phyloP scores from a whole-genome alignment of 2,797 vertebrate species.

The Anas acuta region DNA sequence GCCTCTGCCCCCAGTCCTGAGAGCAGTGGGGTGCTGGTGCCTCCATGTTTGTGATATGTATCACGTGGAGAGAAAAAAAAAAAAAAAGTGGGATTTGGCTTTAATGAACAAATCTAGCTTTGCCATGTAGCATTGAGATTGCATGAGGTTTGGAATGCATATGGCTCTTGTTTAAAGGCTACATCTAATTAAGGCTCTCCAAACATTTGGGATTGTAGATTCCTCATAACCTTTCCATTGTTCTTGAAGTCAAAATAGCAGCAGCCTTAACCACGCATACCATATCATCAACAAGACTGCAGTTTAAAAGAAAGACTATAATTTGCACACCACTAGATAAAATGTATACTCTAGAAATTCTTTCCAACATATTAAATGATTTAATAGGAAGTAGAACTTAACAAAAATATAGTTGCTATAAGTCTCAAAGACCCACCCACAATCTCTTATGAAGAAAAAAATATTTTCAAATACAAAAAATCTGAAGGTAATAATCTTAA shows the following conservation, averaged over 20 bases:
- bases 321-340: constrained; percentile 29
- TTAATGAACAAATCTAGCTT: neutral
- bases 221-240: constrained; percentile 5
- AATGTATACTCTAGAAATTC: constrained; percentile 48
- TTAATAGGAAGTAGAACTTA: neutral
- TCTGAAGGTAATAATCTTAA: neutral
- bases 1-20: rapidly evolving
- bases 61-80: rapidly evolving
- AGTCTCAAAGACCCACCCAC: neutral
- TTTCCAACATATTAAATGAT: constrained; percentile 41
- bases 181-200: constrained; percentile 4
- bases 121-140: neutral
- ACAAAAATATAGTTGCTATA: neutral
- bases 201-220: neutral
- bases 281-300: constrained; percentile 5
- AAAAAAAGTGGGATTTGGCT: neutral
- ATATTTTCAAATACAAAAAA: neutral
- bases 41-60: neutral
- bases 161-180: neutral
- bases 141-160: neutral
- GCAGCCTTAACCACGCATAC: neutral
- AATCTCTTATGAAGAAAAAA: neutral
- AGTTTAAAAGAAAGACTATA: constrained; percentile 24
- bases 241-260: constrained; percentile 35
- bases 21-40: rapidly evolving